Evolutionary conservation across 1,140 invertebrate species (phyloP).

Genomic region (honey bee (Apis mellifera)): DNA sequence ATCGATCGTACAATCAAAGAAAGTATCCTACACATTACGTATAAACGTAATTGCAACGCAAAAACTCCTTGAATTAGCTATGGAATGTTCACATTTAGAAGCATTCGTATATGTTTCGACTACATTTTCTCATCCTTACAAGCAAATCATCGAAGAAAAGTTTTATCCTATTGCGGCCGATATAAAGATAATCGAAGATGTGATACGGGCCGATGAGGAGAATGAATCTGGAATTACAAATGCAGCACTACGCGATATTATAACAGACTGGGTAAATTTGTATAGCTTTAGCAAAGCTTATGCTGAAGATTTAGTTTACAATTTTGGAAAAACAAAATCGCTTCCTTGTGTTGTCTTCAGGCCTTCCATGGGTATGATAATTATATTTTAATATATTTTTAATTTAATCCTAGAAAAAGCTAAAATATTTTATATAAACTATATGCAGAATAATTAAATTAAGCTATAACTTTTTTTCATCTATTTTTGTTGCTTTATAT

Average conservation of each 20-base stretch:
- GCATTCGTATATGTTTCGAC: conserved; percentile 69
- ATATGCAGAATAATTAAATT: too few species aligned
- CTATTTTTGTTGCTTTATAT: too few species aligned
- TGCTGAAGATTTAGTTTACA: conserved; percentile 83
- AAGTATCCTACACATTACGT: conserved; percentile 88
- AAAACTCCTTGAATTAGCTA: conserved; percentile 84
- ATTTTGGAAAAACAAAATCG: conserved; percentile 76
- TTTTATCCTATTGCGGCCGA: conserved; percentile 80
- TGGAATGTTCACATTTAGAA: conserved; percentile 81
- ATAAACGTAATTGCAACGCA: conserved; percentile 85
- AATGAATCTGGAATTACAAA: conserved; percentile 61
- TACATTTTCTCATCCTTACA: conserved; percentile 75
- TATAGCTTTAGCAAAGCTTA: conserved; percentile 84
- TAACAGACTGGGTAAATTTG: conserved; percentile 83
- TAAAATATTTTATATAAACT: too few species aligned
- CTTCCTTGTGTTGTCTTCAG: conserved; percentile 84
- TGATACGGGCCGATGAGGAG: conserved; percentile 69
- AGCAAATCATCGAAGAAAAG: conserved; percentile 81
- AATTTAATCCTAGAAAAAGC: neutral
- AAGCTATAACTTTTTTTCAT: too few species aligned
- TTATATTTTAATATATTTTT: too few species aligned
- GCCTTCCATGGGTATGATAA: conserved; percentile 82
- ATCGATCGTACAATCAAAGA: conserved; percentile 80
- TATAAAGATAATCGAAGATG: conserved; percentile 78
- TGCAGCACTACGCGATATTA: conserved; percentile 72